A percentile compares a stretch with the other conserved stretches of the same genome.
Conservation (phyloP, 2,797 vertebrate genomes). For the Propithecus perrieri region DNA sequence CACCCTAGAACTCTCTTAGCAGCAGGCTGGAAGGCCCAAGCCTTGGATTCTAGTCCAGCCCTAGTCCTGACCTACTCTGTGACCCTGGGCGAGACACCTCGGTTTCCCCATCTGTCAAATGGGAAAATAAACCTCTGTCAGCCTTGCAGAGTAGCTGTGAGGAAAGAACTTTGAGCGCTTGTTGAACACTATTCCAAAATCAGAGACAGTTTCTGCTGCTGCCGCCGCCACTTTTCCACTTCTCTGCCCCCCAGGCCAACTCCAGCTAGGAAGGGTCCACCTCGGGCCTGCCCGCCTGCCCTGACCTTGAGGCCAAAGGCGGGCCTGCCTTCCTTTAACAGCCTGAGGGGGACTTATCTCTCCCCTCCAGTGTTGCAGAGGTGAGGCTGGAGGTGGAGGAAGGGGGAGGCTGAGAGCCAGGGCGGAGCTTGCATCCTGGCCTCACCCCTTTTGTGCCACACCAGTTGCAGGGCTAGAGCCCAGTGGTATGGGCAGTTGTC, state of each 20-base stretch:
- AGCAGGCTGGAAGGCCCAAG: not conserved
- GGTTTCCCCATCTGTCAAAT: not conserved
- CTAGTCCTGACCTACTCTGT: not conserved
- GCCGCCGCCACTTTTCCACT: accelerated
- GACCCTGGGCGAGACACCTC: not conserved
- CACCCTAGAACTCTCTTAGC: not conserved
- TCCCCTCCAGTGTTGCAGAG: not conserved
- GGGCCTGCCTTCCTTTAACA: not conserved
- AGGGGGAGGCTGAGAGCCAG: not conserved
- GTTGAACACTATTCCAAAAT: not conserved
- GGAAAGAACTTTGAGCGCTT: not conserved
- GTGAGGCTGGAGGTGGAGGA: not conserved
- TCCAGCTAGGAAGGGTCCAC: not conserved
- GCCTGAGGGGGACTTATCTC: not conserved
- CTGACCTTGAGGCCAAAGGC: not conserved
- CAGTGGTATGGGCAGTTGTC: not conserved
- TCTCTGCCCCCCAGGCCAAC: not conserved
- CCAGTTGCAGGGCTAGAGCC: not conserved
- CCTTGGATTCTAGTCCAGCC: not conserved
- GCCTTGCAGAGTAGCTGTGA: not conserved
- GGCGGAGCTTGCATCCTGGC: not conserved
- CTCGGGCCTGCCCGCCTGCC: not conserved
- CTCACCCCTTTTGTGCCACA: not conserved
- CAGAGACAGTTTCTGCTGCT: not conserved
- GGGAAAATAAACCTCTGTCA: not conserved